These are phyloP conservation scores for Cantharis flavilabris DNA, from an alignment of 2,888 invertebrate genomes.

Conservation along the genomic window DNA sequence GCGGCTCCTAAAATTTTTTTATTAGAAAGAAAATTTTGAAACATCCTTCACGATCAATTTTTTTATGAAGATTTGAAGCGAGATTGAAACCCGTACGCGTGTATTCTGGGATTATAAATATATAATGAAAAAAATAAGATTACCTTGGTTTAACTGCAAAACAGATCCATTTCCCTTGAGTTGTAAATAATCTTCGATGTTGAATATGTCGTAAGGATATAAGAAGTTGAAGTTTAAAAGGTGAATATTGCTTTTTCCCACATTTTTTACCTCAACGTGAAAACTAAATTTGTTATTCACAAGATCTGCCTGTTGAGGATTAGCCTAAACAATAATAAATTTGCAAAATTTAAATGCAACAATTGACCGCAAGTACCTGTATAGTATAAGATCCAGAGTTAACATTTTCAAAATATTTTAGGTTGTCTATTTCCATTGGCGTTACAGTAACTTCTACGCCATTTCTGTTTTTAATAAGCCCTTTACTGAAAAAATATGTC, in stretches of 20 bases:
- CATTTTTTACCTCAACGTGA: constrained; percentile 38
- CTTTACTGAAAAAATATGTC: constrained; percentile 33
- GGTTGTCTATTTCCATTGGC: neutral
- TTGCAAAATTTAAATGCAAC: neutral
- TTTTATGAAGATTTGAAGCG: neutral
- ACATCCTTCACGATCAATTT: neutral
- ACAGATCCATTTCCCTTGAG: neutral
- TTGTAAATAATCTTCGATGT: constrained; percentile 9
- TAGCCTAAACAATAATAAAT: constrained; percentile 11
- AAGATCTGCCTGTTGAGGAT: constrained; percentile 27
- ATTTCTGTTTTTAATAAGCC: constrained; percentile 38
- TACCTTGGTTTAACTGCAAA: constrained; percentile 32
- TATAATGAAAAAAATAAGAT: neutral
- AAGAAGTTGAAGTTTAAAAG: constrained; percentile 35
- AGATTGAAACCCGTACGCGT: neutral
- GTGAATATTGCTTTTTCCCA: constrained; percentile 25
- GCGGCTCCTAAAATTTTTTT: constrained; percentile 42
- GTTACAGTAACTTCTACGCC: constrained; percentile 35
- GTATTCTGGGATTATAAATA: no score
- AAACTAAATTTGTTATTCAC: constrained; percentile 37
- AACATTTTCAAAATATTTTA: constrained; percentile 2
- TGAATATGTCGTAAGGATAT: constrained; percentile 33
- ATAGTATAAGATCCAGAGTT: constrained; percentile 35
- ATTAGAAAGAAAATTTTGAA: neutral
- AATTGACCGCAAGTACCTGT: constrained; percentile 31